Evolutionary conservation across 2,113 vertebrate species (phyloP).

Genomic region (Ceyx cyanopectus): DNA sequence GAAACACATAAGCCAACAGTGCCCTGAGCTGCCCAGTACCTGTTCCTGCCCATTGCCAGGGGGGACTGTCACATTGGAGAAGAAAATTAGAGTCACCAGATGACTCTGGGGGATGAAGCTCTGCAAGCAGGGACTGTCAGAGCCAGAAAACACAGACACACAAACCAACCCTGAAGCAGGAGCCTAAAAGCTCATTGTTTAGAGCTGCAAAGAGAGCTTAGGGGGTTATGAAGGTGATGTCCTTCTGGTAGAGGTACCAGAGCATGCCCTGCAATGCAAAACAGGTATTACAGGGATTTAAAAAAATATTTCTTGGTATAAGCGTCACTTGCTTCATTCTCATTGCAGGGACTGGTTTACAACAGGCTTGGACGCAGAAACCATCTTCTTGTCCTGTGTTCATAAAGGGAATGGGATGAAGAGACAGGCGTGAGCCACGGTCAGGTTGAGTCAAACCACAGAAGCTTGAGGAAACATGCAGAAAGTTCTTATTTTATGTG

Average conservation of each 20-base stretch:
- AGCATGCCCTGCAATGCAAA: neutral
- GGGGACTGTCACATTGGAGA: neutral
- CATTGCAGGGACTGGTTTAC: accelerated
- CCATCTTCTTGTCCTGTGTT: neutral
- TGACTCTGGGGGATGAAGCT: neutral
- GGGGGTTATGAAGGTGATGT: neutral
- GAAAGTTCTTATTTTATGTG: neutral
- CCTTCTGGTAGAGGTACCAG: neutral
- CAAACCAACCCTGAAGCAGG: neutral
- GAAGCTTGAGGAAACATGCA: neutral
- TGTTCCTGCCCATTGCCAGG: neutral
- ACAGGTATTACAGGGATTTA: no score
- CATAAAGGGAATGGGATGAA: no score
- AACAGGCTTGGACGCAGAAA: neutral
- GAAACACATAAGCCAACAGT: neutral
- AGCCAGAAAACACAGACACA: neutral
- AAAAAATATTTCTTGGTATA: neutral
- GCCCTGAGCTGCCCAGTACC: neutral
- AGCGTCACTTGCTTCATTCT: neutral
- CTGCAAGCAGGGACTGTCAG: neutral
- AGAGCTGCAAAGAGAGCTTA: neutral
- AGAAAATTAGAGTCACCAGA: neutral
- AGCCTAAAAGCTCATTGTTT: neutral
- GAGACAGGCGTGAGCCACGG: neutral
- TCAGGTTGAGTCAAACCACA: neutral